Percentiles rank a stretch among this genome's conserved stretches.
phyloP scores from a whole-genome alignment of 2,797 vertebrate genomes.

The Steatocranus sp. region DNA sequence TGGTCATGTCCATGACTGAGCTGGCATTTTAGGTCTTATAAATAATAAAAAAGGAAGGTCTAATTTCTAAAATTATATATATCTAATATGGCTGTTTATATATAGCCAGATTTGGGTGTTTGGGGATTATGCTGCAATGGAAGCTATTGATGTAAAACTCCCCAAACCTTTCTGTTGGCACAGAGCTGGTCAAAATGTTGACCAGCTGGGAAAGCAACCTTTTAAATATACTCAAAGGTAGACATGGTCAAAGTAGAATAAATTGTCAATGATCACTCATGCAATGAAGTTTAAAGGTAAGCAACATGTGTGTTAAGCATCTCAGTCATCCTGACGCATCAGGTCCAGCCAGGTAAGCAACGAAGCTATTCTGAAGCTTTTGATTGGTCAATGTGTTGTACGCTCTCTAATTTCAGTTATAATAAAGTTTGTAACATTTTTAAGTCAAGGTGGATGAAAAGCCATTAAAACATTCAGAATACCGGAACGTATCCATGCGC shows the following conservation, averaged over 20 bases:
- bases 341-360: no score
- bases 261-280: background rate
- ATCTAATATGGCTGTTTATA: background rate
- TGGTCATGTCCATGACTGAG: background rate
- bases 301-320: background rate
- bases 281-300: background rate
- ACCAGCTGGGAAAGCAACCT: background rate
- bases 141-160: background rate
- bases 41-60: background rate
- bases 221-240: background rate
- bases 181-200: background rate
- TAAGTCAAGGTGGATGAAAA: background rate
- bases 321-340: no score
- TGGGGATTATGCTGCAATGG: background rate
- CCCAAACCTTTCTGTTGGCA: background rate
- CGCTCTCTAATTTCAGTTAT: fast-evolving
- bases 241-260: background rate
- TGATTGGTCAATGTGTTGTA: background rate
- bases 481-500: fast-evolving
- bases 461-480: background rate
- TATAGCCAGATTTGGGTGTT: background rate
- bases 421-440: background rate
- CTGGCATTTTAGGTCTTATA: background rate
- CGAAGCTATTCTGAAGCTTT: background rate
- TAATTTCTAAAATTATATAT: background rate